Evolutionary conservation across 2,888 invertebrate species (phyloP).

Genomic region (Hemaris fuciformis): DNA sequence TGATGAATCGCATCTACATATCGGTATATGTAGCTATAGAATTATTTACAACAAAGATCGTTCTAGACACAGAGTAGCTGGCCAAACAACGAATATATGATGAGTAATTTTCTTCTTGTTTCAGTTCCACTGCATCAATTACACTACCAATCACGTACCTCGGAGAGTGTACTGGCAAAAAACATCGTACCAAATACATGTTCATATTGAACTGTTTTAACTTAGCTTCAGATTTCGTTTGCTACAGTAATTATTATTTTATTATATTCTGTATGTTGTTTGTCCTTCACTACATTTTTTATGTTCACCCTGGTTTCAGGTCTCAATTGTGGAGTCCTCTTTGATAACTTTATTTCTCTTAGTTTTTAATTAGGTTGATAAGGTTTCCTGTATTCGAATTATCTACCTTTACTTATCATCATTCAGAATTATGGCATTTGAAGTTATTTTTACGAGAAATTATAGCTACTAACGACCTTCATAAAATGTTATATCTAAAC

Average conservation of each 20-base stretch:
- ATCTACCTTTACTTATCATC: no score
- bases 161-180: constrained; percentile 10
- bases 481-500: no score
- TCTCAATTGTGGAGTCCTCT: no score
- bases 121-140: constrained; percentile 13
- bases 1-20: no score
- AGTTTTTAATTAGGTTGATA: no score
- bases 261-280: background rate
- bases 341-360: no score
- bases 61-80: background rate
- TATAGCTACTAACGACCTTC: no score
- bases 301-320: background rate
- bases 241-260: constrained; percentile 10
- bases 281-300: background rate
- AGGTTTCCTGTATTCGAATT: no score
- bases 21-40: no score
- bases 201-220: constrained; percentile 14
- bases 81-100: background rate
- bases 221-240: constrained; percentile 11
- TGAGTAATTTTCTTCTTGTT: background rate
- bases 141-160: constrained; percentile 12
- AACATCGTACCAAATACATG: constrained; percentile 8
- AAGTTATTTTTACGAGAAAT: no score
- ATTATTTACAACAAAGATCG: no score
- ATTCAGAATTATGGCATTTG: no score